phyloP scores from a whole-genome alignment of 1,140 invertebrate species.

The Dysdera silvatica region DNA sequence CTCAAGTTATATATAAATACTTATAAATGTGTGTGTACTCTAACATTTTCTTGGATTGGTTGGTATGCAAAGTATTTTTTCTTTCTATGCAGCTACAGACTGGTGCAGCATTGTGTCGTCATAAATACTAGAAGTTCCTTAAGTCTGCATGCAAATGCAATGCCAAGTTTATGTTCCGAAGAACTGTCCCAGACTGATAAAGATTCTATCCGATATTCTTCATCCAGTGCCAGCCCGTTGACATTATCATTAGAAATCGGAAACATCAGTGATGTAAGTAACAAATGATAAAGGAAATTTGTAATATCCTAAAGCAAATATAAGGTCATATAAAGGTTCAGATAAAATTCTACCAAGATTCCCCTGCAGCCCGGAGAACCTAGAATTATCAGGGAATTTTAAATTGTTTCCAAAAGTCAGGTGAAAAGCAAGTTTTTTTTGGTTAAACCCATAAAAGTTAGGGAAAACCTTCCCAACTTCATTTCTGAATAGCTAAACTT shows the following conservation, averaged over 20 bases:
- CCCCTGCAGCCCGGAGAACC: too few species aligned
- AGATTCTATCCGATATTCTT: constrained; percentile 11
- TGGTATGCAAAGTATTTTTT: not conserved
- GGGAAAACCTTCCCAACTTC: too few species aligned
- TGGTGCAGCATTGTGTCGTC: constrained; percentile 19
- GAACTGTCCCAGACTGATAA: too few species aligned
- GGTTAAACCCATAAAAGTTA: not conserved
- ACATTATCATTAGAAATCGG: constrained; percentile 12
- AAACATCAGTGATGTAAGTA: not conserved
- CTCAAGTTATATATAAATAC: not conserved
- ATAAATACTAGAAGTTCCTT: constrained; percentile 15
- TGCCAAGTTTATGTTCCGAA: constrained; percentile 25
- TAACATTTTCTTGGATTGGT: not conserved
- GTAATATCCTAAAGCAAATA: too few species aligned
- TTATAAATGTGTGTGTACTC: not conserved
- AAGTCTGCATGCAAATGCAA: constrained; percentile 11
- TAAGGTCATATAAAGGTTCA: too few species aligned
- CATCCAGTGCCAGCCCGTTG: constrained; percentile 19
- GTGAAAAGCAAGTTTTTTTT: not conserved
- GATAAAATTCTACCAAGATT: too few species aligned
- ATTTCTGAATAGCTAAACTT: too few species aligned
- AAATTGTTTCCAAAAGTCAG: not conserved
- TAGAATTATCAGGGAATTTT: too few species aligned
- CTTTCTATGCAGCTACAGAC: constrained; percentile 8
- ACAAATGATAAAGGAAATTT: not conserved